These are phyloP conservation scores for Suncus etruscus DNA, from an alignment of 2,113 vertebrate genomes.

Conservation along the genomic window DNA sequence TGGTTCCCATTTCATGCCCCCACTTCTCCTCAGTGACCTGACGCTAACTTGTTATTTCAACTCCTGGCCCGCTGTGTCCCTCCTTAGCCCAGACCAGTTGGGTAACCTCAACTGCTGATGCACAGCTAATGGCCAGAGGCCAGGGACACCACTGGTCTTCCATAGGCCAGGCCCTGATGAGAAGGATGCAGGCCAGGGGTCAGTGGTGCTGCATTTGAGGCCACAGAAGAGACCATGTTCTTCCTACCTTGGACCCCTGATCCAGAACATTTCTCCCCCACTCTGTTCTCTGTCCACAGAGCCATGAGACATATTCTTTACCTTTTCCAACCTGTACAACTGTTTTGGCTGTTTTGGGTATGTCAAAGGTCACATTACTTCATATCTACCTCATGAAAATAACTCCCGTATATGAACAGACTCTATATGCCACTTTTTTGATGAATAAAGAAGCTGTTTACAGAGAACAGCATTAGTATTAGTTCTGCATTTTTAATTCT, in stretches of 20 bases:
- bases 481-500: background rate
- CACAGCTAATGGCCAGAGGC: background rate
- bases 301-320: background rate
- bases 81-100: background rate
- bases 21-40: background rate
- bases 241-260: background rate
- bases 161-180: no score
- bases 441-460: background rate
- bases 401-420: constrained; percentile 10
- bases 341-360: background rate
- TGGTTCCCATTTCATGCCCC: no score
- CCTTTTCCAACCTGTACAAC: background rate
- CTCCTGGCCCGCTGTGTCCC: background rate
- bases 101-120: no score
- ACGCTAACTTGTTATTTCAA: background rate
- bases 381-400: constrained; percentile 14
- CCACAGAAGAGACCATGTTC: no score
- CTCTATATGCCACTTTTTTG: background rate
- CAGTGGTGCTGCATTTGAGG: accelerated
- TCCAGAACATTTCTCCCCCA: background rate
- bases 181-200: background rate
- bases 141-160: background rate
- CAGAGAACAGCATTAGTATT: background rate
- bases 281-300: background rate
- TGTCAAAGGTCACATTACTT: background rate